Evolutionary conservation across 2,113 vertebrate genomes (phyloP).

Genomic region (Chunga burmeisteri): DNA sequence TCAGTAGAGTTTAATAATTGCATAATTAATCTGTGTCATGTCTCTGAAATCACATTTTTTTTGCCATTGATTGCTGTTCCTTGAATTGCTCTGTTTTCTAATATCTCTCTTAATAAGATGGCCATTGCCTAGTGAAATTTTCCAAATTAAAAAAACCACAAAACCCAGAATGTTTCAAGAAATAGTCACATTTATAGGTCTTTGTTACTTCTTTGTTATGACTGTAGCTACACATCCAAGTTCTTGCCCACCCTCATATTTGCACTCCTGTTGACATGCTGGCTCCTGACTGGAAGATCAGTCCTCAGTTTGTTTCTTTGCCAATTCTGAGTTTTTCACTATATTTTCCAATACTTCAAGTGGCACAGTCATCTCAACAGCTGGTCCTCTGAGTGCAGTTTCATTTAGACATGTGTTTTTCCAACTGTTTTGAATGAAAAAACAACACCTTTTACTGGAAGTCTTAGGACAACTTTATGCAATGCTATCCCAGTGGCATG

Average conservation of each 20-base stretch:
- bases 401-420: constrained; percentile 20
- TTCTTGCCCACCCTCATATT: not conserved
- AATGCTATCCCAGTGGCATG: not conserved
- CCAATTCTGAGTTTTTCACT: not conserved
- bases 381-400: not conserved
- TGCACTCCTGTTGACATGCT: not conserved
- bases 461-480: constrained; percentile 5
- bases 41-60: not conserved
- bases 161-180: not conserved
- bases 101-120: not conserved
- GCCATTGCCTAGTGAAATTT: not conserved
- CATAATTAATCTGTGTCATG: not conserved
- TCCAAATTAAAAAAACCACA: not conserved
- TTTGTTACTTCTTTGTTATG: not conserved
- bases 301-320: not conserved
- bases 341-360: not conserved
- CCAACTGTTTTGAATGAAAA: constrained; percentile 36
- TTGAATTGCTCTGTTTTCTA: not conserved
- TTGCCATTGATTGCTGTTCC: not conserved
- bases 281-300: not conserved
- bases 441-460: not conserved
- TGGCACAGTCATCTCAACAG: not conserved
- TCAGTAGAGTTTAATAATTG: not conserved
- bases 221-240: not conserved
- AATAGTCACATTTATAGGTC: not conserved